Evolutionary conservation across 2,113 vertebrate species (phyloP), one percentile per base, ranked within the genome.

Genomic region (Melanocharis versteri): DNA sequence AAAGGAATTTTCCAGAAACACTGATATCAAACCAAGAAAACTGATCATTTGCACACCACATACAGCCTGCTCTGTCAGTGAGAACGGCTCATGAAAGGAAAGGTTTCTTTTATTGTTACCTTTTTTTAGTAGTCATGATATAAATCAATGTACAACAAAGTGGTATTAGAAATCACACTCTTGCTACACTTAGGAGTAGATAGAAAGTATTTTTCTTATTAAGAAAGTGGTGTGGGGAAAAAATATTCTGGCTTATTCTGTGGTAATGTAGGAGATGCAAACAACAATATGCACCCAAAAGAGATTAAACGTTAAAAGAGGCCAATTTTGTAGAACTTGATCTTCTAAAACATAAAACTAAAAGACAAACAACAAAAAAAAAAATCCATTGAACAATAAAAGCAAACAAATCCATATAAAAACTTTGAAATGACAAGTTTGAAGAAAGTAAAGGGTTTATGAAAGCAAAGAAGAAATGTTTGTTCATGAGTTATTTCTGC

Each of bases 401-500:
- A 15, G 3, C 15, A 13, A 64, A 65, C 1, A 2, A 61, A 64
- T 11, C 3, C 16, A 45, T 10, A 17, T 13, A 37, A 60, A 80
- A 92, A 68, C 58, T 93, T 60, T 50, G 18, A 68, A 90, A 68
- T 19, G 42, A 35, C 4, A 64, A 62, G 27, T 78, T 71, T 64
- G 20, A 58, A 84, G 24, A 66, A 71, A 27, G 57, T 45, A 40
- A 87, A 54, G 22, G 19, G 8, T 31, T 73, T 80, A 50, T 62
- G 66, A 61, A 94, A 95, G 62, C 65, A 50, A 51, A 73, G 35
- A 37, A 51, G 11, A 64, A 83, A 56, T 86, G 51, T 95, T 95
- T 94, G 45, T 84, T 94, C 76, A 33, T 48, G 51, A 30, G 28
- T 11, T 45, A 50, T 80, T 93, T 70, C 76, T 89, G 48, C 77